Percentiles rank a stretch among this genome's conserved stretches.
Evolutionary conservation across 2,113 vertebrate genomes (phyloP).

Genomic region (Marmota monax): DNA sequence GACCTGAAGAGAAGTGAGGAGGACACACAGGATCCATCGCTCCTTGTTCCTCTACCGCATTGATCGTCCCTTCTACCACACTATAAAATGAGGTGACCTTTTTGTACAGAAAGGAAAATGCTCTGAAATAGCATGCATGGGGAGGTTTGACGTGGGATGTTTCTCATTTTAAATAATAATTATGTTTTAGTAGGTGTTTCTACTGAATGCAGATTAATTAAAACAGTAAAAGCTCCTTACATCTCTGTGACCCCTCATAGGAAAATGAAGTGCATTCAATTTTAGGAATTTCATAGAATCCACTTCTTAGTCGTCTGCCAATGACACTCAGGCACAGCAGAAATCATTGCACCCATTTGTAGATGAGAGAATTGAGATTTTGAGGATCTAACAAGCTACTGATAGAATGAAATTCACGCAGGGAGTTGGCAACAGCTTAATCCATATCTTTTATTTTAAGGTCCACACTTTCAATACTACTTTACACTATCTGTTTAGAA

Average conservation of each 20-base stretch:
- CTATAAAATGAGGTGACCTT: background rate
- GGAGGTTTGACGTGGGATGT: background rate
- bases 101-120: background rate
- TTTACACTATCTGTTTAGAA: slow-evolving; percentile 24
- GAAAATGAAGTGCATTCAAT: background rate
- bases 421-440: background rate
- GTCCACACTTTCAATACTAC: background rate
- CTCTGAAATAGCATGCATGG: background rate
- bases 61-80: background rate
- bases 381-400: background rate
- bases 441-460: background rate
- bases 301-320: background rate
- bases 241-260: background rate
- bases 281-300: background rate
- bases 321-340: background rate
- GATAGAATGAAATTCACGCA: background rate
- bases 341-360: background rate
- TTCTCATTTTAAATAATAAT: slow-evolving; percentile 4
- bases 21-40: accelerated
- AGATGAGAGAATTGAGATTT: background rate
- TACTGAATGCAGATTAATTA: background rate
- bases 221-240: background rate
- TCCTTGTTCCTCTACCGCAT: background rate
- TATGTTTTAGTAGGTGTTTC: background rate
- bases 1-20: background rate